Evolutionary conservation across 2,113 vertebrate species (phyloP).

Genomic region (Hemichromis elongatus): DNA sequence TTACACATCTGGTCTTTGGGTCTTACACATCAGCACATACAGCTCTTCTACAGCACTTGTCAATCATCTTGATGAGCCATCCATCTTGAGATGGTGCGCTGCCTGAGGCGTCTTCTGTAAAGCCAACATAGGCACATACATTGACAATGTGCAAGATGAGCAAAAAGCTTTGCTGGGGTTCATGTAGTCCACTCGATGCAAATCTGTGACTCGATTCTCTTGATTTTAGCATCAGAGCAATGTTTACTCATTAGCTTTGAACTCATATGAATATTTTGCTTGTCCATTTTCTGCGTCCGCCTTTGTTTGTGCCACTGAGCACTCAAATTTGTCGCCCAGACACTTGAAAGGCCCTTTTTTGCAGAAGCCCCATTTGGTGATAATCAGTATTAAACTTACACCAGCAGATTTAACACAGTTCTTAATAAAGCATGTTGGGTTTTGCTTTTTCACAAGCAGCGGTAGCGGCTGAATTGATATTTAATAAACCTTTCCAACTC

Average conservation of each 20-base stretch:
- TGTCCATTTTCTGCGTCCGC: neutral
- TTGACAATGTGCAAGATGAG: neutral
- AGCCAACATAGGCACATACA: neutral
- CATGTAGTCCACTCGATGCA: neutral
- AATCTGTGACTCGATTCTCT: neutral
- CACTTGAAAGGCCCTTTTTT: neutral
- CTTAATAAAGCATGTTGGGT: neutral
- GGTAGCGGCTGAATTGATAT: neutral
- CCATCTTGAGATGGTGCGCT: neutral
- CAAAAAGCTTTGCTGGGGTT: neutral
- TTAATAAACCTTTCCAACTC: neutral
- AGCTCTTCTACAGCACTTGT: neutral
- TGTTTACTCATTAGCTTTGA: neutral
- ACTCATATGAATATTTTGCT: neutral
- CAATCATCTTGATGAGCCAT: conserved; percentile 27
- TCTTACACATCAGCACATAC: neutral
- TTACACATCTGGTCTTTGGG: neutral
- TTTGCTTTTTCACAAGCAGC: neutral
- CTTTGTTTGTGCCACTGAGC: neutral
- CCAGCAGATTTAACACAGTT: neutral
- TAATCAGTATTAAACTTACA: neutral
- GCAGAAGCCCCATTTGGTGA: neutral
- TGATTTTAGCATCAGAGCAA: neutral
- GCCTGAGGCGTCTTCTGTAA: conserved; percentile 11
- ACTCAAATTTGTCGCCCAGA: neutral